A percentile compares a stretch with the other conserved stretches of the same genome.
phyloP scores from a whole-genome alignment of 2,888 invertebrate species.

The Zootermopsis nevadensis region DNA sequence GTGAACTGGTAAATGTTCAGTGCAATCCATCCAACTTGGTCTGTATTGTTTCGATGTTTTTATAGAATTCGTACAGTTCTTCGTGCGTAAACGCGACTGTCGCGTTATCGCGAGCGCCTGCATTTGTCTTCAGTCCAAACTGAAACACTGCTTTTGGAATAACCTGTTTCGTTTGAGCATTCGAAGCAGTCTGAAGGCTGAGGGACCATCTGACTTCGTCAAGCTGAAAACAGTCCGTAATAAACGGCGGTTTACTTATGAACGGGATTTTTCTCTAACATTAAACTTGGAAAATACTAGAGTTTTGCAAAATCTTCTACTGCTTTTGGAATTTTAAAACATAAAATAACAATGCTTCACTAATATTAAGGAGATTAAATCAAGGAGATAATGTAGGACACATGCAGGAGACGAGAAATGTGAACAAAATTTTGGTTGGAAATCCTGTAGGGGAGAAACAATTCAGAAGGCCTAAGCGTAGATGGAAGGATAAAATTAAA shows the following conservation, averaged over 20 bases:
- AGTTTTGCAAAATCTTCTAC: too few species aligned
- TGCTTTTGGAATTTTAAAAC: too few species aligned
- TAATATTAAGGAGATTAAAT: too few species aligned
- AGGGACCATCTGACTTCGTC: constrained; percentile 69
- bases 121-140: constrained; percentile 60
- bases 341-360: too few species aligned
- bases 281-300: too few species aligned
- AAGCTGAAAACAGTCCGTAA: constrained; percentile 59
- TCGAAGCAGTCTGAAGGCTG: constrained; percentile 67
- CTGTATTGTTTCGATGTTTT: constrained; percentile 68
- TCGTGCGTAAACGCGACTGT: constrained; percentile 67
- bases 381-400: too few species aligned
- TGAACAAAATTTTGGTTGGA: too few species aligned
- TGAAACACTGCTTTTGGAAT: constrained; percentile 66
- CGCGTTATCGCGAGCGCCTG: constrained; percentile 60
- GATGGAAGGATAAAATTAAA: too few species aligned
- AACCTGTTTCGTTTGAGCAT: constrained; percentile 63
- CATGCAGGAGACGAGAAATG: too few species aligned
- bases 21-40: constrained; percentile 57
- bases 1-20: constrained; percentile 11
- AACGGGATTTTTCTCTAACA: too few species aligned
- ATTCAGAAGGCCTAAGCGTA: too few species aligned
- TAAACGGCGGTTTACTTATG: neutral
- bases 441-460: too few species aligned
- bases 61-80: constrained; percentile 66